phyloP scores from a whole-genome alignment of 2,888 invertebrate genomes.

The Tetragnatha montana region DNA sequence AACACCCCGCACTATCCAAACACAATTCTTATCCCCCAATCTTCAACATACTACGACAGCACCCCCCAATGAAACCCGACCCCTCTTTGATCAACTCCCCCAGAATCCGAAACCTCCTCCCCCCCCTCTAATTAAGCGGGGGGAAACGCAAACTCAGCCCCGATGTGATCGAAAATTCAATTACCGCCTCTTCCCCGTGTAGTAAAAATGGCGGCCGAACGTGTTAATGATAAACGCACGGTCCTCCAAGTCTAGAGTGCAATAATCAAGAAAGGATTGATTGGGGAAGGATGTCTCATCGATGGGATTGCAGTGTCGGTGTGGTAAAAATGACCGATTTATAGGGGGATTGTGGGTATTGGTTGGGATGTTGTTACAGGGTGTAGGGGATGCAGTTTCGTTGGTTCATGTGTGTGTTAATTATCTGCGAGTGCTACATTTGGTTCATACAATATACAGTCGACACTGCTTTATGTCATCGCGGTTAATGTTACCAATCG shows the following conservation, averaged over 20 bases:
- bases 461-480: no score
- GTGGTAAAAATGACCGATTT: background rate
- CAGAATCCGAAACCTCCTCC: background rate
- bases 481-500: no score
- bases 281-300: background rate
- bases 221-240: background rate
- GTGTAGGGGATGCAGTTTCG: no score
- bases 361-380: background rate
- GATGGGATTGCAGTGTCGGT: background rate
- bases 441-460: no score
- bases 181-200: background rate
- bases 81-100: background rate
- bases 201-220: background rate
- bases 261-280: background rate
- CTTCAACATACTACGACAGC: no score
- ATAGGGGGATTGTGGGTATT: background rate
- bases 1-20: no score
- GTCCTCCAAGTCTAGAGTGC: background rate
- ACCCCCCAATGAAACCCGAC: no score
- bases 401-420: no score
- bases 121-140: background rate
- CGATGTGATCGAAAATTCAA: background rate
- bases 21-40: no score
- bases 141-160: background rate
- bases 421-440: no score